Evolutionary conservation across 2,113 vertebrate species (phyloP).

Genomic region (Aldabrachelys gigantea): DNA sequence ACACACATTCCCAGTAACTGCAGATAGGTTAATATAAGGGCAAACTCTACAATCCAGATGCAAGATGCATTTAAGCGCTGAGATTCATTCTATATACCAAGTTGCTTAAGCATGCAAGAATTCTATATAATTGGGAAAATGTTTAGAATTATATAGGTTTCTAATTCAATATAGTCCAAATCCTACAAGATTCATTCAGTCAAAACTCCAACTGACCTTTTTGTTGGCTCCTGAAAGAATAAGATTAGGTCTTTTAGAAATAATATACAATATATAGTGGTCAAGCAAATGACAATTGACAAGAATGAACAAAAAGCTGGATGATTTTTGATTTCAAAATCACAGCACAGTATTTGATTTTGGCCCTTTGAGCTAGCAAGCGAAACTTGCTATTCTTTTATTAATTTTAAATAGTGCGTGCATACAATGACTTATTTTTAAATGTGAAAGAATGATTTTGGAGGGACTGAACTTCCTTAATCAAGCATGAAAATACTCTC

Average conservation of each 20-base stretch:
- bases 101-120: constrained; percentile 62
- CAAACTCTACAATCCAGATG: constrained; percentile 69
- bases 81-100: constrained; percentile 44
- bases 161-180: constrained; percentile 66
- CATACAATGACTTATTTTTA: constrained; percentile 32
- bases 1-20: constrained; percentile 75
- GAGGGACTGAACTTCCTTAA: constrained; percentile 71
- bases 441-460: constrained; percentile 54
- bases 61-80: constrained; percentile 55
- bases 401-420: not conserved
- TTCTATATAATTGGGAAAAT: constrained; percentile 57
- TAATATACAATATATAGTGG: not conserved
- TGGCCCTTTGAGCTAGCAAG: constrained; percentile 33
- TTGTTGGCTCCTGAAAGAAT: not conserved
- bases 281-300: not conserved
- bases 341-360: constrained; percentile 28
- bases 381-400: constrained; percentile 2
- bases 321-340: not conserved
- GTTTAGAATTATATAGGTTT: constrained; percentile 51
- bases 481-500: constrained; percentile 78
- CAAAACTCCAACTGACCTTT: constrained; percentile 61
- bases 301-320: not conserved
- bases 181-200: constrained; percentile 40
- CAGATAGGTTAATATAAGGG: constrained; percentile 65
- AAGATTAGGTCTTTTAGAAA: constrained; percentile 11